Base-by-base conservation (phyloP, 2,888 invertebrate genomes). In the Tetragnatha montana region DNA sequence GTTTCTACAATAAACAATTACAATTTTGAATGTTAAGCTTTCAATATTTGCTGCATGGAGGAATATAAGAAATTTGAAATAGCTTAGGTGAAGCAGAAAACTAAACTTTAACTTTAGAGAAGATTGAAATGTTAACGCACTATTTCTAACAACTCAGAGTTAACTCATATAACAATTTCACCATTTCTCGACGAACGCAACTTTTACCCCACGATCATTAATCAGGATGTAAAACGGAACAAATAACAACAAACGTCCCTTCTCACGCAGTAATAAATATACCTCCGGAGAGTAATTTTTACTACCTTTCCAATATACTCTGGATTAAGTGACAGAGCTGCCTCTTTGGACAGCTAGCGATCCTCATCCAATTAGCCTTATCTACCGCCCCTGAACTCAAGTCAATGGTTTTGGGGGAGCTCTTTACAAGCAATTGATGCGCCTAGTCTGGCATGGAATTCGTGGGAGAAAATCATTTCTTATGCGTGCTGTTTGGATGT, bases 271-370 rank as follows among this genome's bases (percentile, higher is more conserved):
- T 4, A 49, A 71, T 71, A 50, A 71, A 12, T 8, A 50, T 35
- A 81, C 35, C 12, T 49, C 8, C 71, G 35, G 8, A 21, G 47
- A 74, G 60, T 74, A 73, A 22, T 85, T 70, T 71, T 70, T 76
- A 8, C 60, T 70, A 70, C 78, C 47, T 35, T 49, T 47, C 78
- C 22, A 49, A 75, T 75, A 69, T 60, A 81, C 50, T 35, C 35
- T n/a, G 81, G 81, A 87, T 87, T 87, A 87, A 87, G 87, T 14
- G 81, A 81, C 21, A 21, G 50, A 19, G 22, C 81, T 81, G 81
- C 35, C 81, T 21, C 68, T 87, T 87, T 81, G 22, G 87, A 87
- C 87, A 87, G 68, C 51, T 87, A 74, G n/a, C 73, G 35, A 60
- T 50, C 14, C 21, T 87, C n/a, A 81, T 81, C 81, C 87, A 87